A percentile compares a stretch with the other conserved stretches of the same genome.
These are phyloP conservation scores for Mermis nigrescens DNA, from an alignment of 2,888 invertebrate species.

Conservation along the genomic window DNA sequence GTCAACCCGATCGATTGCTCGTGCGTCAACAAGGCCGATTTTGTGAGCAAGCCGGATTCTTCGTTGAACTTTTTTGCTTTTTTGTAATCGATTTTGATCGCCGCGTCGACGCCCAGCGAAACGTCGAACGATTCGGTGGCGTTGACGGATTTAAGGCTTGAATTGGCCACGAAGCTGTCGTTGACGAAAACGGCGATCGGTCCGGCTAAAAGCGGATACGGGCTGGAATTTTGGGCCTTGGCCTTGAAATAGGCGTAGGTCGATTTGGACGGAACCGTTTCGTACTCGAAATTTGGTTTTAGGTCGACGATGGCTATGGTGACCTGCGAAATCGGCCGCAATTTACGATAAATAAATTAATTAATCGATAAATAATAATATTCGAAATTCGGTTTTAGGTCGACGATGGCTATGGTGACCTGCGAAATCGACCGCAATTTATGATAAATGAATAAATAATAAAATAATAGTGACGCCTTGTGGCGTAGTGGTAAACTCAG, in stretches of 20 bases:
- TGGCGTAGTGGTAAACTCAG: too few species aligned
- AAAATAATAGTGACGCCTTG: too few species aligned
- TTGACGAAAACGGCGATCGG: constrained; percentile 35
- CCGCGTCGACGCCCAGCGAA: constrained; percentile 35
- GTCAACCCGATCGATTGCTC: constrained; percentile 31
- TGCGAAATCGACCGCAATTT: neutral
- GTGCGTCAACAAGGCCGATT: constrained; percentile 26
- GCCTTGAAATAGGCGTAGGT: constrained; percentile 34
- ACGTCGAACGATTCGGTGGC: constrained; percentile 36
- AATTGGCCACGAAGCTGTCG: constrained; percentile 36
- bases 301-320: constrained; percentile 33
- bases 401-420: too few species aligned
- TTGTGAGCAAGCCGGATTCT: constrained; percentile 32
- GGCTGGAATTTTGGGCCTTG: constrained; percentile 32
- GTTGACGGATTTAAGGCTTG: constrained; percentile 29
- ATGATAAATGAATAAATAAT: neutral
- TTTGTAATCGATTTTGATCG: constrained; percentile 34
- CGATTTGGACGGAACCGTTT: constrained; percentile 32
- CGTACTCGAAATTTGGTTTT: constrained; percentile 32
- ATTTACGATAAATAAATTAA: too few species aligned
- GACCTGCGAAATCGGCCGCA: constrained; percentile 14
- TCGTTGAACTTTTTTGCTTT: constrained; percentile 32
- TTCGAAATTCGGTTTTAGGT: neutral
- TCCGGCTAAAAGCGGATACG: constrained; percentile 33
- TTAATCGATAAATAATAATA: too few species aligned